Percentiles rank a stretch among this genome's conserved stretches.
Evolutionary conservation across 2,113 vertebrate genomes (phyloP).

Genomic region (Silurus glanis): DNA sequence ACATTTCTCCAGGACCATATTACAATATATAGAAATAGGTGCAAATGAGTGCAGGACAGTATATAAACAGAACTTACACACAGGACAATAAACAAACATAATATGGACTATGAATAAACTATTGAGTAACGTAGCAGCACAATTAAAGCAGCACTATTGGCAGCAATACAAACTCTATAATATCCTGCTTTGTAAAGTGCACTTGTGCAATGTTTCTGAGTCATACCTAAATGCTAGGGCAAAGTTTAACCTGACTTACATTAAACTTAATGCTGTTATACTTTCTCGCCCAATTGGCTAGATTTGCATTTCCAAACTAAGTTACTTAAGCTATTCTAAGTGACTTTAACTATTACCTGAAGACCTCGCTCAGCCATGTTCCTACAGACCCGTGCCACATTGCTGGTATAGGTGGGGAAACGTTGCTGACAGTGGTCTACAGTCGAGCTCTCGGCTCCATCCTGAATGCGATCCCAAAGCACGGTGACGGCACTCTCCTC

Average conservation of each 20-base stretch:
- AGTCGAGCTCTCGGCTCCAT: conserved; percentile 81
- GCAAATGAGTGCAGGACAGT: neutral
- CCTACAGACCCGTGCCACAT: conserved; percentile 87
- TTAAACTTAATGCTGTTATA: neutral
- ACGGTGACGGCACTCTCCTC: conserved; percentile 89
- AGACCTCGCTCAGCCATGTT: conserved; percentile 83
- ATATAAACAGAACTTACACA: neutral
- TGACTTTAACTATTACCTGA: conserved; percentile 72
- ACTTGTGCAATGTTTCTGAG: neutral
- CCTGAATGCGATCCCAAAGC: conserved; percentile 87
- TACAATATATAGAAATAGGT: neutral
- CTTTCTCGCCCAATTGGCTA: neutral
- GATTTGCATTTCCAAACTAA: neutral
- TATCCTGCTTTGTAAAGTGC: neutral
- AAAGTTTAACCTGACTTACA: neutral
- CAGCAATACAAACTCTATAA: neutral
- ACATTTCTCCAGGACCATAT: neutral
- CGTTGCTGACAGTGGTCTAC: conserved; percentile 91
- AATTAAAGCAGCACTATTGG: neutral
- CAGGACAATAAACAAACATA: neutral
- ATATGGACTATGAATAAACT: neutral
- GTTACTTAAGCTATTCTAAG: too few species aligned
- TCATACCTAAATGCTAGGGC: neutral
- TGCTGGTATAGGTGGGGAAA: conserved; percentile 86
- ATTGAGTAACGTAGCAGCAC: neutral